A percentile compares a stretch with the other conserved stretches of the same genome.
phyloP scores from a whole-genome alignment of 2,888 invertebrate genomes.

The Drosophila melanosoma region DNA sequence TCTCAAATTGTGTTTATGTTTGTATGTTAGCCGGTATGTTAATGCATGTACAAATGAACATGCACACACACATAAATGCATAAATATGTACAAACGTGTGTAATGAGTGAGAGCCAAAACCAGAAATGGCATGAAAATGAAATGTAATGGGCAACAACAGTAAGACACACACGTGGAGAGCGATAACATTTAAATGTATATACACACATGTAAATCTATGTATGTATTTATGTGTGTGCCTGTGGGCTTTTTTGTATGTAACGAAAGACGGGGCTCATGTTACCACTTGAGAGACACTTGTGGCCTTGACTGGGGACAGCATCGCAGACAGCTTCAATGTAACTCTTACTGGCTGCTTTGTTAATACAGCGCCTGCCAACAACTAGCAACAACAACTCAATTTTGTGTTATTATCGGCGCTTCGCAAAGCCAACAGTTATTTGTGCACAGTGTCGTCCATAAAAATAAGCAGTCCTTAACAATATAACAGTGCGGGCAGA shows the following conservation, averaged over 20 bases:
- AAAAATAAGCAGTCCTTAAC: neutral
- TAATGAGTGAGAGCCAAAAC: conserved; percentile 73
- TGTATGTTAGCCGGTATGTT: conserved; percentile 38
- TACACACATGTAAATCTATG: conserved; percentile 20
- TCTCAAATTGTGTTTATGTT: conserved; percentile 75
- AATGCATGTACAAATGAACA: conserved; percentile 31
- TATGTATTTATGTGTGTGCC: conserved; percentile 17
- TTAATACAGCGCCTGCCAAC: conserved; percentile 17
- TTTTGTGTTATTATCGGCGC: conserved; percentile 61
- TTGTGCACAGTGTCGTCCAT: conserved; percentile 31
- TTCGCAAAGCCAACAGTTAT: conserved; percentile 32
- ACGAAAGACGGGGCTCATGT: conserved; percentile 16
- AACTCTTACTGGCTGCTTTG: neutral
- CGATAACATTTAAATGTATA: conserved; percentile 50
- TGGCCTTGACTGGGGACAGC: conserved; percentile 18
- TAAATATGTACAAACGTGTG: conserved; percentile 42
- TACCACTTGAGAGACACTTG: conserved; percentile 12
- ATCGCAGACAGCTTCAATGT: conserved; percentile 15
- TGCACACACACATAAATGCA: conserved; percentile 18
- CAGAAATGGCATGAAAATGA: conserved; percentile 76
- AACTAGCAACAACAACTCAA: conserved; percentile 56
- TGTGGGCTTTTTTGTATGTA: conserved; percentile 11
- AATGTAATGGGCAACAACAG: conserved; percentile 64
- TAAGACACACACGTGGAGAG: conserved; percentile 31
- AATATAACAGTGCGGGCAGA: neutral